These are phyloP conservation scores for Xylocampa areola DNA, from an alignment of 2,888 invertebrate genomes.

Conservation along the genomic window DNA sequence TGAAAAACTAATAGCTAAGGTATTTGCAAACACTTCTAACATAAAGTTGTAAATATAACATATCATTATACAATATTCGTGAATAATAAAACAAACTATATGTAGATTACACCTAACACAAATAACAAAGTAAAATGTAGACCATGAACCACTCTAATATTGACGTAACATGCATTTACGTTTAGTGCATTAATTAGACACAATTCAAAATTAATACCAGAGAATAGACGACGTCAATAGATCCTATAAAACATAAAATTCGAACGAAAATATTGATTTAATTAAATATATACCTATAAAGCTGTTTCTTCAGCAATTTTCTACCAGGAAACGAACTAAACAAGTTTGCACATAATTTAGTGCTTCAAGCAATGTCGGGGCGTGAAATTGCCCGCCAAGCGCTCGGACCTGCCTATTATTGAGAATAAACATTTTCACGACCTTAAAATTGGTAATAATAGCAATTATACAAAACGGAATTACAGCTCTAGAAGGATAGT, in stretches of 20 bases:
- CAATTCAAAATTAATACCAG: not conserved
- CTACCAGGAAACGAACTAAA: conserved; percentile 43
- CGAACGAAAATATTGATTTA: not conserved
- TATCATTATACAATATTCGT: conserved; percentile 6
- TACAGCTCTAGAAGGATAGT: conserved; percentile 13
- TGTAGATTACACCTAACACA: conserved; percentile 19
- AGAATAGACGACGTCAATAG: not conserved
- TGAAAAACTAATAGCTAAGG: conserved; percentile 20
- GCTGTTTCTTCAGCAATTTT: conserved; percentile 34
- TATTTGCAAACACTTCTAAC: conserved; percentile 8
- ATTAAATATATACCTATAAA: conserved; percentile 2
- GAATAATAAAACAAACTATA: conserved; percentile 9
- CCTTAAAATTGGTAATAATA: conserved; percentile 57
- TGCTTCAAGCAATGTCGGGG: conserved; percentile 23
- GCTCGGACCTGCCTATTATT: conserved; percentile 39
- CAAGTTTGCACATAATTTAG: conserved; percentile 37
- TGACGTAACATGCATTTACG: conserved; percentile 17
- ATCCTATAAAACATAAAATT: not conserved
- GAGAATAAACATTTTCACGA: conserved; percentile 55
- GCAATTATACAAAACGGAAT: conserved; percentile 50
- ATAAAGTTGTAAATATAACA: conserved; percentile 27
- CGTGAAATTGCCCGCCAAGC: conserved; percentile 53
- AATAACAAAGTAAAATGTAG: conserved; percentile 30
- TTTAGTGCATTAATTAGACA: conserved; percentile 17
- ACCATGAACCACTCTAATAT: conserved; percentile 16